phyloP scores from a whole-genome alignment of 2,113 vertebrate genomes.

The Xyrauchen texanus region DNA sequence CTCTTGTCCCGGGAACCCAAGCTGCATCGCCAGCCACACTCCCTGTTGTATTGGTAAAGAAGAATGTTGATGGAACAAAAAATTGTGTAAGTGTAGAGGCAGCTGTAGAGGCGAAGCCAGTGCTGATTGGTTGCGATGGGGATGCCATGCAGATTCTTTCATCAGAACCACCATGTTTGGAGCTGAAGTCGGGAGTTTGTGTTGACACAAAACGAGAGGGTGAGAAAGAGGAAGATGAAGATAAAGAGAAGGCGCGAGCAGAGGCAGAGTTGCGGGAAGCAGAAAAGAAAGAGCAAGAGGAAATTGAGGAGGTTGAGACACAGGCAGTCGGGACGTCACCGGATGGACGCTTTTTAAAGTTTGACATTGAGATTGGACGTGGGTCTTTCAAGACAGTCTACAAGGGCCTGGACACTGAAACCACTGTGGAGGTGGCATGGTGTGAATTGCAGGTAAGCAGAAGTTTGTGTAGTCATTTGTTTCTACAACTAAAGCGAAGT shows the following conservation, averaged over 20 bases:
- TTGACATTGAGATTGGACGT: slow-evolving; percentile 96
- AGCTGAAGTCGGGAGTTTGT: slow-evolving; percentile 58
- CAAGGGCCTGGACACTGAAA: slow-evolving; percentile 96
- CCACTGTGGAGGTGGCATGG: slow-evolving; percentile 98
- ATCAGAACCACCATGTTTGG: slow-evolving; percentile 56
- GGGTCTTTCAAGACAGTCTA: slow-evolving; percentile 98
- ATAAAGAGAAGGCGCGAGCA: slow-evolving; percentile 72
- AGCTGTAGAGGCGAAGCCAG: slow-evolving; percentile 55
- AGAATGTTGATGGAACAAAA: slow-evolving; percentile 43
- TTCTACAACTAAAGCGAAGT: not conserved
- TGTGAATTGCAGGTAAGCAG: slow-evolving; percentile 93
- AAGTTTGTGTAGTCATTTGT: not conserved
- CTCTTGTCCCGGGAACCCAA: slow-evolving; percentile 29
- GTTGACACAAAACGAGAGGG: slow-evolving; percentile 55
- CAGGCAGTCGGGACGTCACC: slow-evolving; percentile 94
- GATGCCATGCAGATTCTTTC: slow-evolving; percentile 55
- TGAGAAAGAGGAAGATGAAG: slow-evolving; percentile 63
- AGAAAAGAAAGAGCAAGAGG: slow-evolving; percentile 82
- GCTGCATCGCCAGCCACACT: slow-evolving; percentile 30
- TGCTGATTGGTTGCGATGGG: slow-evolving; percentile 54
- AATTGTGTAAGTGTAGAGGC: slow-evolving; percentile 52
- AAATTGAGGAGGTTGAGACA: slow-evolving; percentile 94
- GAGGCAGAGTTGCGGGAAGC: slow-evolving; percentile 74
- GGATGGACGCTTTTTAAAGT: slow-evolving; percentile 94
- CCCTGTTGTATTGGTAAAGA: slow-evolving; percentile 46